Evolutionary conservation across 1,140 invertebrate species (phyloP).

Genomic region (Drosophila serrata): DNA sequence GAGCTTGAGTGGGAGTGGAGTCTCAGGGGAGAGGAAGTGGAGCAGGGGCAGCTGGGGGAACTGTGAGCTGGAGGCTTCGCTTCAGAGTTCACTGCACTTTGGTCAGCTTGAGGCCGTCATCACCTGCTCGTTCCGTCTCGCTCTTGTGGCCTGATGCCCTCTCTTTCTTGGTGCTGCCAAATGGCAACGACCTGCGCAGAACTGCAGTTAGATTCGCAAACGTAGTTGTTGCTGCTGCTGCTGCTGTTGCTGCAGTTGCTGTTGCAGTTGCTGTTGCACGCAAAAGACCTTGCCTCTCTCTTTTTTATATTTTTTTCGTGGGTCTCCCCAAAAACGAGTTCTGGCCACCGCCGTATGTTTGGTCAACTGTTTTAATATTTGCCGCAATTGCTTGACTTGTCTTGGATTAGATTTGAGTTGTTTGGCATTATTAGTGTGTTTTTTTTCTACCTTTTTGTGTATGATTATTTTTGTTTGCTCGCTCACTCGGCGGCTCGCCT

Average conservation of each 20-base stretch:
- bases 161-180: constrained; percentile 38
- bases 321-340: constrained; percentile 66
- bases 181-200: constrained; percentile 81
- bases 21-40: background rate
- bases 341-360: constrained; percentile 38
- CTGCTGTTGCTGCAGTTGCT: constrained; percentile 19
- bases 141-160: constrained; percentile 9
- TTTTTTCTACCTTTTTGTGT: constrained; percentile 10
- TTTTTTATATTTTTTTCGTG: constrained; percentile 55
- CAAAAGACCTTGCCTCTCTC: constrained; percentile 79
- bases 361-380: constrained; percentile 79
- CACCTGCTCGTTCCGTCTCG: constrained; percentile 40
- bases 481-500: constrained; percentile 16
- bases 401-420: constrained; percentile 69
- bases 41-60: background rate
- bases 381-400: constrained; percentile 59
- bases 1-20: constrained; percentile 18
- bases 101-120: constrained; percentile 63
- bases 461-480: constrained; percentile 43
- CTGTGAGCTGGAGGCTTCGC: constrained; percentile 13
- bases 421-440: constrained; percentile 34
- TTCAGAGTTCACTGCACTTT: constrained; percentile 77
- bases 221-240: constrained; percentile 8
- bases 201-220: constrained; percentile 75
- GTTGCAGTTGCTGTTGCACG: constrained; percentile 66